Conservation (phyloP, 1,140 invertebrate species). For the Tribolium castaneum region DNA sequence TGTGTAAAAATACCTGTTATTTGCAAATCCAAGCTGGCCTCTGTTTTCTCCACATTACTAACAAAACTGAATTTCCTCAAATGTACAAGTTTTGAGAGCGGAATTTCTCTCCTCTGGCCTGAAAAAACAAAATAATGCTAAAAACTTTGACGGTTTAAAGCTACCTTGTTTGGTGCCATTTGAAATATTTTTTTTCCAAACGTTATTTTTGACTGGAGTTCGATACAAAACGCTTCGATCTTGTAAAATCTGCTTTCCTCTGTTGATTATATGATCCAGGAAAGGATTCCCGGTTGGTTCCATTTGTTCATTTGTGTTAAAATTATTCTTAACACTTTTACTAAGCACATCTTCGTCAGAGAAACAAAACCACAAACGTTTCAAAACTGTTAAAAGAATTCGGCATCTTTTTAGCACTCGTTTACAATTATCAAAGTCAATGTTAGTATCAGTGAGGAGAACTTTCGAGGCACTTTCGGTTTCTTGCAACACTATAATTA, state of each 20-base stretch:
- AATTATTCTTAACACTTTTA: neutral
- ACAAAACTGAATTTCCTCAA: conserved; percentile 51
- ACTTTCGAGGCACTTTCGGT: conserved; percentile 46
- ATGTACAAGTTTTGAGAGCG: conserved; percentile 42
- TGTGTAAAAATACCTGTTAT: conserved; percentile 54
- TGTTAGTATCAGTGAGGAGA: conserved; percentile 23
- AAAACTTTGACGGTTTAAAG: no score
- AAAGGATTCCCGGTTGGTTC: conserved; percentile 34
- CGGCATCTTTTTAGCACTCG: conserved; percentile 53
- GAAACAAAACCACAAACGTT: conserved; percentile 46
- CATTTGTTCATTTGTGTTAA: neutral
- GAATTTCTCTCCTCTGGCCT: conserved; percentile 1
- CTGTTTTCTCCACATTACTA: conserved; percentile 32
- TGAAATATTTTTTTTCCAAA: no score
- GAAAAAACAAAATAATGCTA: neutral
- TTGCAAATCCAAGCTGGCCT: conserved; percentile 45
- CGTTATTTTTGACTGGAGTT: conserved; percentile 24
- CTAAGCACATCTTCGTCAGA: neutral
- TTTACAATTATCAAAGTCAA: conserved; percentile 14
- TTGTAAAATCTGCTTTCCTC: conserved; percentile 50
- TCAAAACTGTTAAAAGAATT: conserved; percentile 47
- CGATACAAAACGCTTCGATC: conserved; percentile 51
- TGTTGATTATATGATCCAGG: conserved; percentile 44
- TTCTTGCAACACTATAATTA: conserved; percentile 52
- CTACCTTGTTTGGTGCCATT: no score